Percentiles rank a stretch among this genome's conserved stretches.
Evolutionary conservation across 2,797 vertebrate species (phyloP).

Genomic region (Apogon hyalosoma): DNA sequence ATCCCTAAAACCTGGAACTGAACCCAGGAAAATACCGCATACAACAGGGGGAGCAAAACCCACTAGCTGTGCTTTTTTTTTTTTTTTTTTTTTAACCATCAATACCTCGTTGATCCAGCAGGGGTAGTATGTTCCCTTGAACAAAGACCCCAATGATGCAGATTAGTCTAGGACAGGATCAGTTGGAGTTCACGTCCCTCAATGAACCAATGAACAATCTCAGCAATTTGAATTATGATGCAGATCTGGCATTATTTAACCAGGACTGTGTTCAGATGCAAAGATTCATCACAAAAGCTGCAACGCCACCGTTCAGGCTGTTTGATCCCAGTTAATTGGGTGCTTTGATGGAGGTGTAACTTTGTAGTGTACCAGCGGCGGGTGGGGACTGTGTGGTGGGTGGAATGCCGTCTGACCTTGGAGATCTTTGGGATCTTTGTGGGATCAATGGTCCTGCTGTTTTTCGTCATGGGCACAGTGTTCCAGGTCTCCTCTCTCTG

Average conservation of each 20-base stretch:
- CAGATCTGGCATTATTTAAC: constrained; percentile 8
- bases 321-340: not conserved
- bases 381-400: too few relatives aligned
- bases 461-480: constrained; percentile 96
- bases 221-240: constrained; percentile 4
- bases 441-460: constrained; percentile 96
- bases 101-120: constrained; percentile 45
- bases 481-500: constrained; percentile 97
- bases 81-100: not conserved
- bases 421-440: constrained; percentile 98
- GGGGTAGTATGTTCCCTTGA: constrained; percentile 22
- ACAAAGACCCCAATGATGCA: constrained; percentile 30
- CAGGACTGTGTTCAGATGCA: not conserved
- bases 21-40: not conserved
- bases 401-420: constrained; percentile 85
- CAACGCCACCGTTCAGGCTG: not conserved
- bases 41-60: constrained; percentile 31
- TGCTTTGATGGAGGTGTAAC: not conserved
- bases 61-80: not conserved
- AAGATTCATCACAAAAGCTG: not conserved
- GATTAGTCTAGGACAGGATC: constrained; percentile 38
- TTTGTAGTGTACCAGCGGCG: not conserved
- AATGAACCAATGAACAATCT: not conserved
- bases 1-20: too few relatives aligned
- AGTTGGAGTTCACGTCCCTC: constrained; percentile 12